Conservation (phyloP, 2,888 invertebrate genomes). For the Phragmatobia fuliginosa region DNA sequence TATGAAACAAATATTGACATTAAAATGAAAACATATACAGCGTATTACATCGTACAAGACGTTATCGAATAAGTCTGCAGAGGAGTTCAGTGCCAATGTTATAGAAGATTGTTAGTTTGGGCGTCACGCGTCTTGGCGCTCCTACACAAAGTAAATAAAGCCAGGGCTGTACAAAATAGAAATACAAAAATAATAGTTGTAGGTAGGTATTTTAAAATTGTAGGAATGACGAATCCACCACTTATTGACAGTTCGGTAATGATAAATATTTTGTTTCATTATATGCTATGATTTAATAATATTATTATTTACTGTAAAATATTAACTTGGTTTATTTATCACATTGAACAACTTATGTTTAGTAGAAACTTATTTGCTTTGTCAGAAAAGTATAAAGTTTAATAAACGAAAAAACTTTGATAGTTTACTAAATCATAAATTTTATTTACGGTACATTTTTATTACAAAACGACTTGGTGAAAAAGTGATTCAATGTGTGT, state of each 20-base stretch:
- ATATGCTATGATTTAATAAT: neutral
- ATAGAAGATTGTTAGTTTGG: slow-evolving; percentile 73
- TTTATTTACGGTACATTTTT: slow-evolving; percentile 45
- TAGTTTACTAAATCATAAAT: neutral
- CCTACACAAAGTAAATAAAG: slow-evolving; percentile 77
- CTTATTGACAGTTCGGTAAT: slow-evolving; percentile 54
- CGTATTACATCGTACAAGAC: slow-evolving; percentile 70
- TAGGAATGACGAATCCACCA: slow-evolving; percentile 51
- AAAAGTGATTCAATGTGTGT: slow-evolving; percentile 75
- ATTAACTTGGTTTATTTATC: neutral
- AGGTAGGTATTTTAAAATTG: slow-evolving; percentile 64
- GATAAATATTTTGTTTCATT: slow-evolving; percentile 9
- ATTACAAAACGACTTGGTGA: slow-evolving; percentile 68
- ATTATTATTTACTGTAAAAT: neutral
- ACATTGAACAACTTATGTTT: neutral
- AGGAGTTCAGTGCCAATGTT: slow-evolving; percentile 84
- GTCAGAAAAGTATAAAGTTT: neutral
- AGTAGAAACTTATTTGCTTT: neutral
- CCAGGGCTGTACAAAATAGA: slow-evolving; percentile 79
- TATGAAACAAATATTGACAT: slow-evolving; percentile 52
- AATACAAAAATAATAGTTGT: slow-evolving; percentile 72
- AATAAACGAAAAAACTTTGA: neutral
- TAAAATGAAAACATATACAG: no score
- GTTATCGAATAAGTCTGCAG: slow-evolving; percentile 80
- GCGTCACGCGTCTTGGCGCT: slow-evolving; percentile 84